A percentile compares a stretch with the other conserved stretches of the same genome.
Conservation (phyloP, 1,140 invertebrate genomes). For the Solenopsis fugax region DNA sequence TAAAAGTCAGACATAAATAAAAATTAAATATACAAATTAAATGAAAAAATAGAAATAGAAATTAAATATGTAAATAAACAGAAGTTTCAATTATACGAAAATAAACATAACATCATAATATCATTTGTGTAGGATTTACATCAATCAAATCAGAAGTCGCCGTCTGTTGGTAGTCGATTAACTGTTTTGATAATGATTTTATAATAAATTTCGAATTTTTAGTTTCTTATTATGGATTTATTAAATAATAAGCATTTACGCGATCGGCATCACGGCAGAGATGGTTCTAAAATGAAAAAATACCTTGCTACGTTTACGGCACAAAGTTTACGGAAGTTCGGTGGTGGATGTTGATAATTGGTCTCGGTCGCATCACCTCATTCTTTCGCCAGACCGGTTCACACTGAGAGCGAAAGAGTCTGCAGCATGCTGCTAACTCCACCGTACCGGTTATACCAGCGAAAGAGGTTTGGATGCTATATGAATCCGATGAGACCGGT, state of each 20-base stretch:
- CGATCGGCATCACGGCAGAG: background rate
- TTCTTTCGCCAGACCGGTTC: constrained; percentile 39
- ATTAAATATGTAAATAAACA: background rate
- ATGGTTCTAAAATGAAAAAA: background rate
- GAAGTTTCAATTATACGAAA: background rate
- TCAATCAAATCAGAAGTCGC: background rate
- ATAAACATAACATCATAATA: background rate
- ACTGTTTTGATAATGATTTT: background rate
- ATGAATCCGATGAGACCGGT: background rate
- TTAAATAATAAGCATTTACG: background rate
- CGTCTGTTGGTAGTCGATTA: background rate
- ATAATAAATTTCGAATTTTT: background rate
- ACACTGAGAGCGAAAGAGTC: constrained; percentile 35
- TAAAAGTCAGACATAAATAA: constrained; percentile 6
- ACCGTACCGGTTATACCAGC: constrained; percentile 40
- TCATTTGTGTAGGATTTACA: constrained; percentile 16
- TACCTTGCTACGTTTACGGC: constrained; percentile 9
- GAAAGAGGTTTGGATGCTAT: background rate
- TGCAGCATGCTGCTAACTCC: background rate
- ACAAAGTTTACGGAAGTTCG: background rate
- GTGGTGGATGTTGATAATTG: background rate
- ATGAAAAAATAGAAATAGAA: background rate
- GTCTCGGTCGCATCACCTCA: constrained; percentile 30
- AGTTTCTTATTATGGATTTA: background rate
- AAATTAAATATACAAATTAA: constrained; percentile 6